phyloP scores from a whole-genome alignment of 1,140 invertebrate genomes.

The Drosophila oshimai region DNA sequence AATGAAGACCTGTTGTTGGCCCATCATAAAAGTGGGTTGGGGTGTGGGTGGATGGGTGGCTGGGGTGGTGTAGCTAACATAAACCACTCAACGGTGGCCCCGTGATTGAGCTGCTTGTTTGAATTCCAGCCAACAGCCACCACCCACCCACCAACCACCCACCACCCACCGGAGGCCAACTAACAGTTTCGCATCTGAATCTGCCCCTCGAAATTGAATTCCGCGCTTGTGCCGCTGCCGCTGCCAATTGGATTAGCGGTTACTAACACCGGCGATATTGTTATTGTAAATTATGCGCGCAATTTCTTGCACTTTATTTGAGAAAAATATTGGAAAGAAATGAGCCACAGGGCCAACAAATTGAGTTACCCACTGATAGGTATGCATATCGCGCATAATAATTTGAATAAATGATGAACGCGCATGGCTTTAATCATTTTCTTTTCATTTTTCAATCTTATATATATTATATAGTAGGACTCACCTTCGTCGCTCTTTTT shows the following conservation, averaged over 20 bases:
- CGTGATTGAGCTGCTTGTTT: constrained; percentile 75
- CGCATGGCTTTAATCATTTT: constrained; percentile 62
- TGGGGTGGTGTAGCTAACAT: constrained; percentile 13
- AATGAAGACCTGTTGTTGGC: constrained; percentile 69
- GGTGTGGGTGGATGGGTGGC: neutral
- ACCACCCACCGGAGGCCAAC: constrained; percentile 34
- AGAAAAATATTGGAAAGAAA: constrained; percentile 20
- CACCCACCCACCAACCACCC: neutral
- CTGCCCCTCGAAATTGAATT: constrained; percentile 66
- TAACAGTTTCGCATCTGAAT: constrained; percentile 28
- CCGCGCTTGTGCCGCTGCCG: constrained; percentile 55
- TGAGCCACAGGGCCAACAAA: constrained; percentile 39
- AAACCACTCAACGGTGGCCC: constrained; percentile 38
- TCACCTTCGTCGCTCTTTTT: constrained; percentile 82
- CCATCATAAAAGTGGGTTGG: constrained; percentile 7
- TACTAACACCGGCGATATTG: constrained; percentile 77
- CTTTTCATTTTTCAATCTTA: constrained; percentile 34
- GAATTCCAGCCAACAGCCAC: neutral
- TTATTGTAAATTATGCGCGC: constrained; percentile 76
- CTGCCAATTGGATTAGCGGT: constrained; percentile 79
- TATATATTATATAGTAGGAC: constrained; percentile 10
- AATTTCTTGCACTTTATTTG: constrained; percentile 62
- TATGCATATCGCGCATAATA: constrained; percentile 29
- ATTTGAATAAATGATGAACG: constrained; percentile 77
- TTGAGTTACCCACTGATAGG: constrained; percentile 69